Percentiles rank a stretch among this genome's conserved stretches.
Conservation (phyloP, 2,797 vertebrate genomes). For the Natrix natrix region DNA sequence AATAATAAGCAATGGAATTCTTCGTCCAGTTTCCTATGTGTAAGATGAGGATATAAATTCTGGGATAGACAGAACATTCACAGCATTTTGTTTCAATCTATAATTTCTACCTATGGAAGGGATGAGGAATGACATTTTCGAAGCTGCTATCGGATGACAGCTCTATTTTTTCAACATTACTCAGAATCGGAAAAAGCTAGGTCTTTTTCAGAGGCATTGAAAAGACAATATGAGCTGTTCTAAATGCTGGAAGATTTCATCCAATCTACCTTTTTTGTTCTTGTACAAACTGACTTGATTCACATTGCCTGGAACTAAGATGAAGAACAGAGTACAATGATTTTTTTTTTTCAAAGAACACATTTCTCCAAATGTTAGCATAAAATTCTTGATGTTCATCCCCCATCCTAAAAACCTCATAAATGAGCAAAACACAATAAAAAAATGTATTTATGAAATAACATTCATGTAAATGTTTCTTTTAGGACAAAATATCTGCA, state of each 20-base stretch:
- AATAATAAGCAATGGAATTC: background rate
- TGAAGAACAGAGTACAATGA: background rate
- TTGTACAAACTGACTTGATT: background rate
- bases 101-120: slow-evolving; percentile 57
- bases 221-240: slow-evolving; percentile 46
- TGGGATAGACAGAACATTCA: slow-evolving; percentile 23
- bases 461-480: background rate
- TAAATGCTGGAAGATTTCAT: background rate
- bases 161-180: slow-evolving; percentile 64
- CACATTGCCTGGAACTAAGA: background rate
- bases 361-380: background rate
- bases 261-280: background rate
- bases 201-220: slow-evolving; percentile 62
- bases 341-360: background rate
- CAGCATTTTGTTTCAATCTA: slow-evolving; percentile 59
- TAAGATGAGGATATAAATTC: background rate
- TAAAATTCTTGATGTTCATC: background rate
- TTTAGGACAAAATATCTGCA: background rate
- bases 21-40: background rate
- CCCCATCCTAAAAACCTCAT: background rate
- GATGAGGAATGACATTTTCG: slow-evolving; percentile 61
- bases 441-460: background rate
- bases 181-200: slow-evolving; percentile 59
- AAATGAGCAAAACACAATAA: background rate
- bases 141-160: slow-evolving; percentile 53